A percentile compares a stretch with the other conserved stretches of the same genome.
Conservation (phyloP, 2,113 vertebrate genomes). For the Saguinus midas region DNA sequence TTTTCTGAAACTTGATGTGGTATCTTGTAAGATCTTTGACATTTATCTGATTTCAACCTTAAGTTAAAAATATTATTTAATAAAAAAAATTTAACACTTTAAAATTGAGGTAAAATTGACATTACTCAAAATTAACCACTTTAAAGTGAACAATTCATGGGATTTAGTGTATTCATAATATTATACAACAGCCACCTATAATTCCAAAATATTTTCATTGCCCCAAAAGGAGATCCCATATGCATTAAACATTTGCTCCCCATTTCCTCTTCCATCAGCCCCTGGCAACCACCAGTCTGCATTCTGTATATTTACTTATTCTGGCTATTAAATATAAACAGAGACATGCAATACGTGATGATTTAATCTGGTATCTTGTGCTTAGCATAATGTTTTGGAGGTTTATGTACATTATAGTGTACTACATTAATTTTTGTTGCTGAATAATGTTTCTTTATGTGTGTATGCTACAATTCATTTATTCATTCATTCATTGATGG, state of each 20-base stretch:
- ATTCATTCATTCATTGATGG: background rate
- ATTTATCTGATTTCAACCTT: background rate
- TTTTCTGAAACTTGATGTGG: background rate
- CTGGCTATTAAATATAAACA: background rate
- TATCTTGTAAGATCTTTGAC: background rate
- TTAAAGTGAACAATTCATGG: background rate
- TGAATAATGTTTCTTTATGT: background rate
- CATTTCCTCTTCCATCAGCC: background rate
- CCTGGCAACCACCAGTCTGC: background rate
- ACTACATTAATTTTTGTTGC: background rate
- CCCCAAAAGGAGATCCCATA: background rate
- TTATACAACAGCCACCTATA: background rate
- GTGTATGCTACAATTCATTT: background rate
- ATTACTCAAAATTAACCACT: background rate
- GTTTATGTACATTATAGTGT: background rate
- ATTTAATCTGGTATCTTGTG: background rate
- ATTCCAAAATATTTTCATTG: background rate
- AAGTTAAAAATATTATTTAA: background rate
- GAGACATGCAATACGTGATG: background rate
- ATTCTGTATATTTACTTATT: background rate
- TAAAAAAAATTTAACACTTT: background rate
- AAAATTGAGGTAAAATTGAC: background rate
- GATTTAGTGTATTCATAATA: background rate
- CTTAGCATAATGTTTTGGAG: background rate
- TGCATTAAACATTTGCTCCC: background rate